Evolutionary conservation across 2,888 invertebrate species (phyloP).

Genomic region (Himalopsyche anomala): DNA sequence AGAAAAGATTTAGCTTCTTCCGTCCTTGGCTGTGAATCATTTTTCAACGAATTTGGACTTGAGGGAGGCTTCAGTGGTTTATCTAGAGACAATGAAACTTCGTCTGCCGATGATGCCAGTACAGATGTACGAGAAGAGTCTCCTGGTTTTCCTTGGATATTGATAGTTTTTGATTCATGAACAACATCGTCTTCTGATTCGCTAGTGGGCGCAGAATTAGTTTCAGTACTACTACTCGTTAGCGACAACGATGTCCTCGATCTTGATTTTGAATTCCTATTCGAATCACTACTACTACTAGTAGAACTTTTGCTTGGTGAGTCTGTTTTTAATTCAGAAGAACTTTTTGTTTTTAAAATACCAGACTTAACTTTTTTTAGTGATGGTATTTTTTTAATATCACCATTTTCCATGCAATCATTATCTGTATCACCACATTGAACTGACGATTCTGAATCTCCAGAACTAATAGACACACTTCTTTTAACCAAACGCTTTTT

Average conservation of each 20-base stretch:
- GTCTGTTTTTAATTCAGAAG: constrained; percentile 13
- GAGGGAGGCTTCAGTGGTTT: constrained; percentile 77
- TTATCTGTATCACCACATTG: constrained; percentile 71
- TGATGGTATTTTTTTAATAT: constrained; percentile 66
- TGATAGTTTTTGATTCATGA: constrained; percentile 69
- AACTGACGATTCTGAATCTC: constrained; percentile 71
- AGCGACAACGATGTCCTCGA: constrained; percentile 68
- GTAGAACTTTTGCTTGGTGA: constrained; percentile 41
- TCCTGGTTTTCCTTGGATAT: constrained; percentile 52
- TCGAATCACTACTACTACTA: constrained; percentile 46
- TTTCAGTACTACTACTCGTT: constrained; percentile 74
- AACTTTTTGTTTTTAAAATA: constrained; percentile 45
- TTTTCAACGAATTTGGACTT: constrained; percentile 72
- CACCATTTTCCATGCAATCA: constrained; percentile 69
- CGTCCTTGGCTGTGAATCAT: constrained; percentile 70
- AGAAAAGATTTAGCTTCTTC: constrained; percentile 85
- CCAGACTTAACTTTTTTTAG: background rate
- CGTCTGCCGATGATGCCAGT: constrained; percentile 76
- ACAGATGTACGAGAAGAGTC: constrained; percentile 76
- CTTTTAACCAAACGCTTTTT: constrained; percentile 71
- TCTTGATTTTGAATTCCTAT: constrained; percentile 39
- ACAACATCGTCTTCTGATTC: constrained; percentile 75
- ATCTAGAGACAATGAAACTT: constrained; percentile 76
- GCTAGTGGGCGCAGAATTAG: constrained; percentile 71
- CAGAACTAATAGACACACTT: constrained; percentile 74